Evolutionary conservation across 2,888 invertebrate genomes (phyloP).

Genomic region (Lagria hirta): DNA sequence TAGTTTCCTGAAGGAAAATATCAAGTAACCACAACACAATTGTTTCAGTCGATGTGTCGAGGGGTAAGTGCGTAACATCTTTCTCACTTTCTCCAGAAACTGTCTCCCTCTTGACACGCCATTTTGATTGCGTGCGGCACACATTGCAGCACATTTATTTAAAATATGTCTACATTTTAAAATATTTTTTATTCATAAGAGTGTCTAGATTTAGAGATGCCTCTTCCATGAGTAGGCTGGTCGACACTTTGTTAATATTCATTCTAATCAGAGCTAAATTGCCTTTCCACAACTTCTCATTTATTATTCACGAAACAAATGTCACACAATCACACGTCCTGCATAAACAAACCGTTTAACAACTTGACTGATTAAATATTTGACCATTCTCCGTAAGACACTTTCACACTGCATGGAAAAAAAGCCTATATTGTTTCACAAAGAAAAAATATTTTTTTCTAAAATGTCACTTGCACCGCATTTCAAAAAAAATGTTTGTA

Average conservation of each 20-base stretch:
- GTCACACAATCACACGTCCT: conserved; percentile 8
- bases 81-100: conserved; percentile 10
- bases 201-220: too few species aligned
- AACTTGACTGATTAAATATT: conserved; percentile 1
- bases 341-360: conserved; percentile 15
- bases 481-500: too few species aligned
- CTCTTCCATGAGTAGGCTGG: too few species aligned
- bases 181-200: too few species aligned
- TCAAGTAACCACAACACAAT: conserved; percentile 1
- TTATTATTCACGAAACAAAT: conserved; percentile 10
- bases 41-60: conserved; percentile 4
- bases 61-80: not conserved
- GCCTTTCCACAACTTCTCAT: conserved; percentile 11
- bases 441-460: too few species aligned
- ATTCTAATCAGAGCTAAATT: too few species aligned
- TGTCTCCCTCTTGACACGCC: conserved; percentile 19
- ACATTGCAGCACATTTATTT: conserved; percentile 23
- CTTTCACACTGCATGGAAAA: too few species aligned
- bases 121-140: conserved; percentile 27
- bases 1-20: conserved; percentile 4
- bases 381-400: conserved; percentile 7
- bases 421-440: too few species aligned
- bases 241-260: too few species aligned
- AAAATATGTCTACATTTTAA: too few species aligned
- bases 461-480: too few species aligned